Conservation (phyloP, 2,888 invertebrate species). For the Spialia ferax region DNA sequence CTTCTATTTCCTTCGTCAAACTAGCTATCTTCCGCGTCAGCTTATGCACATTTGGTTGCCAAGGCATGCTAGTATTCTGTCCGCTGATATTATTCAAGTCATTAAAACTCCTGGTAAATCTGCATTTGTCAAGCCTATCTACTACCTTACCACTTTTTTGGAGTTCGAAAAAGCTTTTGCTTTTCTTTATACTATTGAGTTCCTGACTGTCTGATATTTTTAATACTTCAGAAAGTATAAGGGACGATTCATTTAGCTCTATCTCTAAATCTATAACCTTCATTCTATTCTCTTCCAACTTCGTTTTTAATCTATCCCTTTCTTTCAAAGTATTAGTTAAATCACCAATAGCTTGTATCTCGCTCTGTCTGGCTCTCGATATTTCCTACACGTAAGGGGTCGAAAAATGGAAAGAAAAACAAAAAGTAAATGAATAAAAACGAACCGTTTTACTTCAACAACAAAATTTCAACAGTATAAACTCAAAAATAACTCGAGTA, state of each 20-base stretch:
- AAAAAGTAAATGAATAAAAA: constrained; percentile 60
- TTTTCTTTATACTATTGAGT: constrained; percentile 69
- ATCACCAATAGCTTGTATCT: constrained; percentile 72
- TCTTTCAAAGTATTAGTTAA: constrained; percentile 67
- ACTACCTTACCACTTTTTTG: constrained; percentile 87
- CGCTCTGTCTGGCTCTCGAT: constrained; percentile 72
- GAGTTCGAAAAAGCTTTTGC: constrained; percentile 79
- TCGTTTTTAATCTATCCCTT: constrained; percentile 68
- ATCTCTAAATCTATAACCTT: constrained; percentile 83
- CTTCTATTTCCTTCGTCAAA: constrained; percentile 75
- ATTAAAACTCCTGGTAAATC: constrained; percentile 77
- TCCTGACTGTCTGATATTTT: constrained; percentile 78
- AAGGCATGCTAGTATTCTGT: constrained; percentile 55
- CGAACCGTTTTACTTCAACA: constrained; percentile 69
- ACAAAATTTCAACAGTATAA: constrained; percentile 76
- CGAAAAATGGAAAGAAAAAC: constrained; percentile 70
- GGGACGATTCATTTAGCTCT: constrained; percentile 83
- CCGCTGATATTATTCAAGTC: constrained; percentile 62
- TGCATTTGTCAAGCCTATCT: constrained; percentile 85
- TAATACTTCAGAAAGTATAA: constrained; percentile 79
- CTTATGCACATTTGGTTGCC: constrained; percentile 63
- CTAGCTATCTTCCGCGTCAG: constrained; percentile 74
- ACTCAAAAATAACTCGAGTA: constrained; percentile 73
- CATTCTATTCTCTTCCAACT: constrained; percentile 76
- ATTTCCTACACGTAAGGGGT: constrained; percentile 73